Evolutionary conservation across 2,797 vertebrate species (phyloP).

Genomic region (Gorsachius magnificus): DNA sequence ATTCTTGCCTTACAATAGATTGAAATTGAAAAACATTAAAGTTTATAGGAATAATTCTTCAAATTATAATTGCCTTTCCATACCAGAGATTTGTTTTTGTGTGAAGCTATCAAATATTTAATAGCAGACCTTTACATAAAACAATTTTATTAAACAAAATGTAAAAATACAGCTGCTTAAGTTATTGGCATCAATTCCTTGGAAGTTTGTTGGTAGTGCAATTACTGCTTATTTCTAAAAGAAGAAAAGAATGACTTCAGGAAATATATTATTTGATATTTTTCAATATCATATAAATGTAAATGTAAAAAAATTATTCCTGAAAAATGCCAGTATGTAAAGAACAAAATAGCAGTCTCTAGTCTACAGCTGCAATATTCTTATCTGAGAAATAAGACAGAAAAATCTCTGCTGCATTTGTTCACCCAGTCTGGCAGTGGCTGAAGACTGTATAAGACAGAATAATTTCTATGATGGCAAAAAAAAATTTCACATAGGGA

Average conservation of each 20-base stretch:
- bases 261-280: conserved; percentile 7
- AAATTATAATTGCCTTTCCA: conserved; percentile 60
- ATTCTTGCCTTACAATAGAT: conserved; percentile 42
- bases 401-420: not conserved
- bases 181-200: not conserved
- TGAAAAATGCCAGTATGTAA: not conserved
- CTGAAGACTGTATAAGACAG: not conserved
- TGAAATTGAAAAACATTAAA: conserved; percentile 63
- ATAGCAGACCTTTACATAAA: conserved; percentile 58
- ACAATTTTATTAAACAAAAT: conserved; percentile 55
- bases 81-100: conserved; percentile 9
- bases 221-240: conserved; percentile 19
- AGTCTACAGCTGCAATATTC: not conserved
- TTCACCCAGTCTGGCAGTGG: not conserved
- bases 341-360: not conserved
- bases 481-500: not conserved
- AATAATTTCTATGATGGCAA: not conserved
- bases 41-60: conserved; percentile 62
- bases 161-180: conserved; percentile 44
- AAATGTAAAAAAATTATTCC: conserved; percentile 41
- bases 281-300: conserved; percentile 36
- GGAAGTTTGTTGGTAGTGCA: not conserved
- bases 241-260: conserved; percentile 9
- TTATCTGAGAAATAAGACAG: not conserved
- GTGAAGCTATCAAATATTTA: conserved; percentile 57